These are phyloP conservation scores for Cheumatopsyche charites DNA, from an alignment of 1,140 invertebrate species.

Conservation along the genomic window DNA sequence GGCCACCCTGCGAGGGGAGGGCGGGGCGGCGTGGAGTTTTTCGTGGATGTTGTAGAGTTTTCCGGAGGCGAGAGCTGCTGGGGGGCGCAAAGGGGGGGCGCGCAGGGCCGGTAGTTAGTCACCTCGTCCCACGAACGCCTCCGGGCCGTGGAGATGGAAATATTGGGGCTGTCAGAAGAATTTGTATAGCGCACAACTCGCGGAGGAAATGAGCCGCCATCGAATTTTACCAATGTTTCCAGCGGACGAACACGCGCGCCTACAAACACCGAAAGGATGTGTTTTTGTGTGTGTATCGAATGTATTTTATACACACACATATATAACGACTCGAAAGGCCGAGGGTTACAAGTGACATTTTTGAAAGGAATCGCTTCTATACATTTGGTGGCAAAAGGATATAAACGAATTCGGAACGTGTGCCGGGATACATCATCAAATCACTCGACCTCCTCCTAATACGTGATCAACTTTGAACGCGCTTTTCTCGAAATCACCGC, in stretches of 20 bases:
- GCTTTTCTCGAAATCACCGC: too few relatives aligned
- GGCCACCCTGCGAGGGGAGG: slow-evolving; percentile 1
- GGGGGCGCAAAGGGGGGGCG: slow-evolving; percentile 8
- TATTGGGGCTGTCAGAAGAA: slow-evolving; percentile 49
- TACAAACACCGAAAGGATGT: slow-evolving; percentile 21
- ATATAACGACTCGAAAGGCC: too few relatives aligned
- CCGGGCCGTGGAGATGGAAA: slow-evolving; percentile 43
- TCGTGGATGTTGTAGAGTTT: slow-evolving; percentile 42
- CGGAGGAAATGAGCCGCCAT: slow-evolving; percentile 48
- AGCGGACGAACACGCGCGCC: slow-evolving; percentile 25
- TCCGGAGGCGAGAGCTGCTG: slow-evolving; percentile 23
- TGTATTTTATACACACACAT: too few relatives aligned
- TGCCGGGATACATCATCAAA: too few relatives aligned
- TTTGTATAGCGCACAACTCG: slow-evolving; percentile 48
- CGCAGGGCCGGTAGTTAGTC: slow-evolving; percentile 41
- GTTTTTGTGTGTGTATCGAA: too few relatives aligned
- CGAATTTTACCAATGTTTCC: slow-evolving; percentile 46
- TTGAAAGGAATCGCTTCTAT: too few relatives aligned
- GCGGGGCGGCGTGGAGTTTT: slow-evolving; percentile 42
- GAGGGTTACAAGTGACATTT: too few relatives aligned
- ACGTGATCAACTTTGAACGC: too few relatives aligned
- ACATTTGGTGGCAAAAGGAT: too few relatives aligned
- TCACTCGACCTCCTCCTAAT: too few relatives aligned
- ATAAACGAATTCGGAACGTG: too few relatives aligned
- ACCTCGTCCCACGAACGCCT: slow-evolving; percentile 11